A percentile compares a stretch with the other conserved stretches of the same genome.
These are phyloP conservation scores for Clusia tigrina DNA, from an alignment of 2,888 invertebrate species.

Conservation along the genomic window DNA sequence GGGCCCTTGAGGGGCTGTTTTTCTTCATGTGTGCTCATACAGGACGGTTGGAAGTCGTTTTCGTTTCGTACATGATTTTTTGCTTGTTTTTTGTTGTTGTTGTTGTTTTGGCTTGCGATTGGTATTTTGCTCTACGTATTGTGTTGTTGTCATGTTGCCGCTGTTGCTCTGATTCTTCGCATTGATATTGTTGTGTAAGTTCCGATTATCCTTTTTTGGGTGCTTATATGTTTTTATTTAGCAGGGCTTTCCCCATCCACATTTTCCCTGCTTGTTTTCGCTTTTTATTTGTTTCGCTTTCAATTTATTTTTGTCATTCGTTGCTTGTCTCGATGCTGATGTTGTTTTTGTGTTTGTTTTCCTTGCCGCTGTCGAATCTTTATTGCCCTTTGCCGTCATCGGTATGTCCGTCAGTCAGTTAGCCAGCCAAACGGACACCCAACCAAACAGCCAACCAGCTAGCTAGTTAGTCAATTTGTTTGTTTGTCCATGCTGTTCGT, in stretches of 20 bases:
- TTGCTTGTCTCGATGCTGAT: background rate
- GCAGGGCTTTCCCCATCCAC: background rate
- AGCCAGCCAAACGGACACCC: too few relatives aligned
- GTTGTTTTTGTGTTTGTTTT: constrained; percentile 7
- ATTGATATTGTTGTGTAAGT: constrained; percentile 16
- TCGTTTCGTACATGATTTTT: background rate
- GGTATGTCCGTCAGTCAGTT: constrained; percentile 33
- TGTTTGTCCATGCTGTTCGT: constrained; percentile 60
- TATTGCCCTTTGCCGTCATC: constrained; percentile 47
- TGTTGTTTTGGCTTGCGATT: constrained; percentile 8
- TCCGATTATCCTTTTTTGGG: constrained; percentile 1
- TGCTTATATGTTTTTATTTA: constrained; percentile 9
- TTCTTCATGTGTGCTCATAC: too few relatives aligned
- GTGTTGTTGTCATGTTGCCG: background rate
- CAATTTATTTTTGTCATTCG: constrained; percentile 59
- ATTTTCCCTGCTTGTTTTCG: background rate
- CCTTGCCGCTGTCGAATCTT: constrained; percentile 9
- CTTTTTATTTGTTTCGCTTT: constrained; percentile 59
- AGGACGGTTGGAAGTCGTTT: background rate
- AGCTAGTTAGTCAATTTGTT: constrained; percentile 45
- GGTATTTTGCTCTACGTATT: constrained; percentile 18
- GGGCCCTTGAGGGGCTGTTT: background rate
- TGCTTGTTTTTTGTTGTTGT: background rate
- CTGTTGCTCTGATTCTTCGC: background rate
- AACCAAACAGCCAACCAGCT: too few relatives aligned